Conservation (phyloP, 1,140 invertebrate species). For the Aphelenchoides besseyi region DNA sequence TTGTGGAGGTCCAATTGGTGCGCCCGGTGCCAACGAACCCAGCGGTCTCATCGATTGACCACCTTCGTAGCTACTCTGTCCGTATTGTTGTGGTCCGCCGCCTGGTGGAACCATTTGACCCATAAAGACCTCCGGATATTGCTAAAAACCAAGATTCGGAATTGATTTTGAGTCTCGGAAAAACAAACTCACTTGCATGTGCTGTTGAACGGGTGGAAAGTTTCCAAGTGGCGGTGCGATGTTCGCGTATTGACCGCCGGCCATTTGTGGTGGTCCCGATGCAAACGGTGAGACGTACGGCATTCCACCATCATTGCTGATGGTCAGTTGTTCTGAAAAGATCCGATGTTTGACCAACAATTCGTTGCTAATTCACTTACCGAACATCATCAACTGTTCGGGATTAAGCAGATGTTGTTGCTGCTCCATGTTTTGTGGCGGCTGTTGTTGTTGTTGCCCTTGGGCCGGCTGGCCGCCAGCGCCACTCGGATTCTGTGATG, state of each 20-base stretch:
- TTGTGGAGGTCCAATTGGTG: slow-evolving; percentile 29
- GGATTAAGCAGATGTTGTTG: slow-evolving; percentile 7
- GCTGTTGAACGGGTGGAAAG: slow-evolving; percentile 26
- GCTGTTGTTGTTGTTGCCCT: slow-evolving; percentile 13
- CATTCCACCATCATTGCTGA: slow-evolving; percentile 46
- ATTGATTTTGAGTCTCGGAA: slow-evolving; percentile 19
- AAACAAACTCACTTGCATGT: slow-evolving; percentile 30
- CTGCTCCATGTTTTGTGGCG: neutral
- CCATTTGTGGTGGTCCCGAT: slow-evolving; percentile 33
- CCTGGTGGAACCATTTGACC: slow-evolving; percentile 34
- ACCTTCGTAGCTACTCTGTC: slow-evolving; percentile 20
- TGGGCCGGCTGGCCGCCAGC: slow-evolving; percentile 7
- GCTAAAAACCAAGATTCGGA: slow-evolving; percentile 22
- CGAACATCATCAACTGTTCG: slow-evolving; percentile 17
- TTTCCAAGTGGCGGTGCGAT: slow-evolving; percentile 23
- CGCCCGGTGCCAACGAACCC: slow-evolving; percentile 23
- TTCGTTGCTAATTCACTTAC: neutral
- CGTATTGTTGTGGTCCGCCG: slow-evolving; percentile 25
- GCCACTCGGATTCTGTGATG: slow-evolving; percentile 18
- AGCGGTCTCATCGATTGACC: slow-evolving; percentile 12
- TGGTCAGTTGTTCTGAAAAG: slow-evolving; percentile 31
- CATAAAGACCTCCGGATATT: slow-evolving; percentile 30
- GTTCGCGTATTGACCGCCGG: slow-evolving; percentile 33
- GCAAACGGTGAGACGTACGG: slow-evolving; percentile 35
- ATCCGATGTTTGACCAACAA: neutral